Evolutionary conservation across 2,797 vertebrate species (phyloP).

Genomic region (Ctenosaura bakeri): DNA sequence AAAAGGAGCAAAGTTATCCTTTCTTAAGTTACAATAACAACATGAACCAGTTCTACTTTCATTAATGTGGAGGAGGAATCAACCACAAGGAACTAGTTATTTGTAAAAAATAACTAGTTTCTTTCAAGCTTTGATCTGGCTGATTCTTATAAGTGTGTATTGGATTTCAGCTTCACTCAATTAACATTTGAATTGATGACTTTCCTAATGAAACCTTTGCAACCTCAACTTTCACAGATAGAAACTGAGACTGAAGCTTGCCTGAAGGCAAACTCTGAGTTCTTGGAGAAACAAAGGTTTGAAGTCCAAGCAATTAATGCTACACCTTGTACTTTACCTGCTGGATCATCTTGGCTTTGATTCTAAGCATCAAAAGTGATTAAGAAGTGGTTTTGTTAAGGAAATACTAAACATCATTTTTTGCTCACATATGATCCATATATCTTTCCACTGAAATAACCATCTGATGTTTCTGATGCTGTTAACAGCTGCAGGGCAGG

Average conservation of each 20-base stretch:
- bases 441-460: background rate
- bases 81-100: too few species aligned
- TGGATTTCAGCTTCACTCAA: background rate
- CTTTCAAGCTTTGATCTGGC: background rate
- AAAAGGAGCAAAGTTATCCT: too few species aligned
- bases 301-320: background rate
- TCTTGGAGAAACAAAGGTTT: background rate
- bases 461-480: background rate
- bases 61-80: too few species aligned
- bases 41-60: too few species aligned
- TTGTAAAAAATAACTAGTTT: too few species aligned
- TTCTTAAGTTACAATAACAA: too few species aligned
- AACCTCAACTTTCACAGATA: background rate
- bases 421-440: background rate
- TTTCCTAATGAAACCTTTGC: background rate
- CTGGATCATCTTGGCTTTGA: background rate
- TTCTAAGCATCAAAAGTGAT: background rate
- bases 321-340: background rate
- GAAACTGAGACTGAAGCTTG: background rate
- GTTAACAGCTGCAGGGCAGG: background rate
- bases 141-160: background rate
- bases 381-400: background rate
- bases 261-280: background rate
- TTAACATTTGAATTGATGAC: background rate
- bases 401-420: background rate